phyloP scores from a whole-genome alignment of 2,113 vertebrate species.

The Myrmecophaga tridactyla region DNA sequence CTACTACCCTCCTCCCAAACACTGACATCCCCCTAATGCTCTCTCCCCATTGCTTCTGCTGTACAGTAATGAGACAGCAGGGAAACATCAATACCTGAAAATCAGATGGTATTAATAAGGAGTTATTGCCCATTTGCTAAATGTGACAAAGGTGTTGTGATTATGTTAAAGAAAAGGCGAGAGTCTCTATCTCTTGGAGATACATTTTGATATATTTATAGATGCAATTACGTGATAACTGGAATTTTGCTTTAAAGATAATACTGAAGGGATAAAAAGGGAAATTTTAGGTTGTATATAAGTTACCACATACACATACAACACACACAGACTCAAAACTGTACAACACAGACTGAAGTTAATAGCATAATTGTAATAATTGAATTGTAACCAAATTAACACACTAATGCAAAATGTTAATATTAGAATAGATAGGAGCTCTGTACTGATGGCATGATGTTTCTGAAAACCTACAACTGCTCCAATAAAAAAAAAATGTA shows the following conservation, averaged over 20 bases:
- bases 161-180: neutral
- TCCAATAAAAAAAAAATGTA: neutral
- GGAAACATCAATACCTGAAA: neutral
- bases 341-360: too few species aligned
- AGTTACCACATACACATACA: too few species aligned
- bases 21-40: too few species aligned
- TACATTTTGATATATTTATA: neutral
- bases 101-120: neutral
- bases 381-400: too few species aligned
- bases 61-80: neutral
- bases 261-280: neutral
- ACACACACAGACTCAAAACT: too few species aligned
- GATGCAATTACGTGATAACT: neutral
- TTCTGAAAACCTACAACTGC: too few species aligned
- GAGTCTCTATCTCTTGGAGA: neutral
- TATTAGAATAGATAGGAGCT: too few species aligned
- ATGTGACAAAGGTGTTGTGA: neutral
- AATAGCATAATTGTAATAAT: too few species aligned
- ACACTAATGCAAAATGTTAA: too few species aligned
- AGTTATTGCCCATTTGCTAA: neutral
- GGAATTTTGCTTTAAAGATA: neutral
- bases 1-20: too few species aligned
- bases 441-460: too few species aligned
- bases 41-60: neutral
- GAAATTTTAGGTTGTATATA: too few species aligned